These are phyloP conservation scores for Mormyrops boulengeri DNA, from an alignment of 2,797 vertebrate species.

Conservation along the genomic window DNA sequence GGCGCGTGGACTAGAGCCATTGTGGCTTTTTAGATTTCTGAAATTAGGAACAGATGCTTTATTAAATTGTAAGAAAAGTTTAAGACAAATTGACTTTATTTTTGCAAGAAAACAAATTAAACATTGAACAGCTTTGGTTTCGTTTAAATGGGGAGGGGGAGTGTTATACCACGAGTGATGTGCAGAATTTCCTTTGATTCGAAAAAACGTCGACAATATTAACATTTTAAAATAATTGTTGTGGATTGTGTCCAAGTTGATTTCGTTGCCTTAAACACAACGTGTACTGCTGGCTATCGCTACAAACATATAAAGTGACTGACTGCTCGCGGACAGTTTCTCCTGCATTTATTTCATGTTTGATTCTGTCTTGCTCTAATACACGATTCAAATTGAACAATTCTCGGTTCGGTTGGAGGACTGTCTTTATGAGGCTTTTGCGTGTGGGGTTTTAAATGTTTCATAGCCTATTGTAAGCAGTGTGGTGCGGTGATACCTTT, in stretches of 20 bases:
- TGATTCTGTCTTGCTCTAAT: conserved; percentile 34
- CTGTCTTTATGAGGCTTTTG: background rate
- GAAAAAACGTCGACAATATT: conserved; percentile 41
- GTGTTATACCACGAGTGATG: conserved; percentile 44
- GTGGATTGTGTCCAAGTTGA: conserved; percentile 43
- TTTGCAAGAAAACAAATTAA: conserved; percentile 73
- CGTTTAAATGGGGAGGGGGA: conserved; percentile 36
- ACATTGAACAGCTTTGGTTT: conserved; percentile 50
- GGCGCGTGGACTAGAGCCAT: conserved; percentile 93
- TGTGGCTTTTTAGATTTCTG: conserved; percentile 76
- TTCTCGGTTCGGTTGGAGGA: background rate
- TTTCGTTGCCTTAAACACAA: conserved; percentile 64
- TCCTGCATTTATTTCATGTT: conserved; percentile 25
- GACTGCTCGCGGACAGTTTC: conserved; percentile 47
- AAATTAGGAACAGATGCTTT: conserved; percentile 45
- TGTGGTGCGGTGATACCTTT: background rate
- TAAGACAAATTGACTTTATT: conserved; percentile 70
- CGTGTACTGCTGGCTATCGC: conserved; percentile 53
- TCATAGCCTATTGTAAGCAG: conserved; percentile 4
- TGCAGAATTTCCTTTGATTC: conserved; percentile 38
- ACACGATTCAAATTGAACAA: conserved; percentile 29
- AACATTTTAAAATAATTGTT: conserved; percentile 42
- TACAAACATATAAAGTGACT: conserved; percentile 44
- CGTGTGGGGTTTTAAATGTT: background rate
- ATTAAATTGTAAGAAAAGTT: conserved; percentile 44